Percentiles rank a stretch among this genome's conserved stretches.
These are phyloP conservation scores for Origma solitaria DNA, from an alignment of 2,113 vertebrate species.

Conservation along the genomic window DNA sequence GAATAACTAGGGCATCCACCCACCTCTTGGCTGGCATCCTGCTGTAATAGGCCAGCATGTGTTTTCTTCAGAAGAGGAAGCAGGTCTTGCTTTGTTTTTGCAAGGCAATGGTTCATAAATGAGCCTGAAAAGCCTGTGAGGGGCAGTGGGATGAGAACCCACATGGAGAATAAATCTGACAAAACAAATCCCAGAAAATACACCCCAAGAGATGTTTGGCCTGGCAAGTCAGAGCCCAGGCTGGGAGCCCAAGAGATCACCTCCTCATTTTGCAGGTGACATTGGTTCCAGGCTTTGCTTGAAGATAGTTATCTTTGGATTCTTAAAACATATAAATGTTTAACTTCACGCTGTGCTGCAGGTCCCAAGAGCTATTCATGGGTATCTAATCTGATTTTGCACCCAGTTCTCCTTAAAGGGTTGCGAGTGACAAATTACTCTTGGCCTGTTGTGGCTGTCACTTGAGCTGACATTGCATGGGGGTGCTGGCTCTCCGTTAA, in stretches of 20 bases:
- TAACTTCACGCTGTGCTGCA: background rate
- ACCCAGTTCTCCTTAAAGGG: rapidly evolving
- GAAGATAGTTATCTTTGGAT: background rate
- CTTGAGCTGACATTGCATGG: background rate
- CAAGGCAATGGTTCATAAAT: background rate
- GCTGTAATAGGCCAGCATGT: background rate
- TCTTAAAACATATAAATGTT: background rate
- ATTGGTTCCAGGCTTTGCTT: background rate
- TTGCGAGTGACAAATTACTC: background rate
- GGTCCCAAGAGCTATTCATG: background rate
- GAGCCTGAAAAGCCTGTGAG: background rate
- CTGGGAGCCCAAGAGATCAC: background rate
- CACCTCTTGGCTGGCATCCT: background rate
- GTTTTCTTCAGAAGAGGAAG: background rate
- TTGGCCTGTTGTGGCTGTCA: background rate
- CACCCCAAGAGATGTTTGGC: background rate
- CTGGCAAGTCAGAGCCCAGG: background rate
- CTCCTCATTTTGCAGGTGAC: background rate
- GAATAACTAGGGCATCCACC: background rate
- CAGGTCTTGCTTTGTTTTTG: background rate
- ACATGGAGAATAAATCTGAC: background rate
- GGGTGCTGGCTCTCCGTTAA: background rate
- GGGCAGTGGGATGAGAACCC: background rate
- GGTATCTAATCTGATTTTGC: background rate
- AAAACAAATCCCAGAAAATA: background rate